Percentiles rank a stretch among this genome's conserved stretches.
phyloP scores from a whole-genome alignment of 2,888 invertebrate genomes.

The Yponomeuta cagnagella region DNA sequence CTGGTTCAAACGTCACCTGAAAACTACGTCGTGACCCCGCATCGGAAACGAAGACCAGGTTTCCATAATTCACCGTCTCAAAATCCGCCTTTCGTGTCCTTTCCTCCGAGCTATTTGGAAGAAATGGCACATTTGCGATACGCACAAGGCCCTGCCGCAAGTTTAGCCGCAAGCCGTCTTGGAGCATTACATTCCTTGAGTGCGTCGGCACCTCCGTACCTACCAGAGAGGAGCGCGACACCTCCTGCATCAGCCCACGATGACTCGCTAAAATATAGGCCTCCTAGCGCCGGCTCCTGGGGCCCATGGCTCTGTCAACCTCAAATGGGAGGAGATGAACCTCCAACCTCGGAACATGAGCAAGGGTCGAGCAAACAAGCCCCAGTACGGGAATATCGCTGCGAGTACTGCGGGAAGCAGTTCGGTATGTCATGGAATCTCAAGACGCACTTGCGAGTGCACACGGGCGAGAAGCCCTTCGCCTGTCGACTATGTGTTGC shows the following conservation, averaged over 20 bases:
- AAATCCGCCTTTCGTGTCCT: conserved; percentile 90
- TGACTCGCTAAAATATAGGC: conserved; percentile 77
- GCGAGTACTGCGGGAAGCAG: conserved; percentile 92
- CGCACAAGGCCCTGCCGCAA: conserved; percentile 78
- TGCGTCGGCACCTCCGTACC: conserved; percentile 83
- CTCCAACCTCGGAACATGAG: conserved; percentile 66
- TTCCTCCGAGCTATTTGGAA: conserved; percentile 84
- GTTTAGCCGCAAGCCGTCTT: conserved; percentile 70
- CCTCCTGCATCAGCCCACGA: conserved; percentile 77
- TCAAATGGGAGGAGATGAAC: conserved; percentile 74
- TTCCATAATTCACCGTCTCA: conserved; percentile 92
- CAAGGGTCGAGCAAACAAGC: conserved; percentile 75
- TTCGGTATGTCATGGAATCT: conserved; percentile 96
- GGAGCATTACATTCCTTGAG: conserved; percentile 78
- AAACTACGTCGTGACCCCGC: conserved; percentile 91
- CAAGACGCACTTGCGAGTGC: conserved; percentile 90
- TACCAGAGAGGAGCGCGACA: conserved; percentile 78
- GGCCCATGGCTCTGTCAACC: conserved; percentile 81
- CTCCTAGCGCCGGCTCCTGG: conserved; percentile 84
- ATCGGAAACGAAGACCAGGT: conserved; percentile 89
- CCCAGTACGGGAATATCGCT: conserved; percentile 89
- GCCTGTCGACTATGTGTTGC: conserved; percentile 92
- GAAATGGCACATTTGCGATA: conserved; percentile 80
- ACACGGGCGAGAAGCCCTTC: conserved; percentile 92
- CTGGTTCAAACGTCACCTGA: conserved; percentile 84